Conservation (phyloP, 2,888 invertebrate genomes). For the Bombylius major region DNA sequence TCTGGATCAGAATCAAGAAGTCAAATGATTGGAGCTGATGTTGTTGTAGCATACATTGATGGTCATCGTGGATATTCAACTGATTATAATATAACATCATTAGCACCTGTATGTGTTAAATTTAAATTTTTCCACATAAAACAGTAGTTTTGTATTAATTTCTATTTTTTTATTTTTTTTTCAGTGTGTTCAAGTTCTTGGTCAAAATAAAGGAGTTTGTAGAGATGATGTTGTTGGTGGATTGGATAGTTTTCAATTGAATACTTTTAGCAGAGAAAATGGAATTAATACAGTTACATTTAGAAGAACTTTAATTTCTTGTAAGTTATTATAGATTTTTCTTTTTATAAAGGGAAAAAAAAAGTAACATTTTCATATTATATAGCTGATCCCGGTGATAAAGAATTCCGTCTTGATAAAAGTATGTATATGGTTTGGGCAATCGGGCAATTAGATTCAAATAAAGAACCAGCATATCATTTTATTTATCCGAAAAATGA, state of each 20-base stretch:
- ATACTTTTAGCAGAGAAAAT: slow-evolving; percentile 54
- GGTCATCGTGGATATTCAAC: slow-evolving; percentile 57
- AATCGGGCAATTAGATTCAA: slow-evolving; percentile 62
- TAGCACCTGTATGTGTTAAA: slow-evolving; percentile 50
- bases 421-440: slow-evolving; percentile 69
- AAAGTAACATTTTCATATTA: neutral
- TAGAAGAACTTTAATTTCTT: slow-evolving; percentile 58
- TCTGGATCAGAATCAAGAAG: slow-evolving; percentile 60
- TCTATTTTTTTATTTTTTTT: slow-evolving; percentile 17
- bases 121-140: neutral
- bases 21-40: slow-evolving; percentile 76
- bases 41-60: slow-evolving; percentile 64
- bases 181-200: slow-evolving; percentile 73
- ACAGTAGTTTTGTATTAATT: neutral
- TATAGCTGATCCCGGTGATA: slow-evolving; percentile 64
- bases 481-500: slow-evolving; percentile 62
- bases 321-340: slow-evolving; percentile 37
- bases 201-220: slow-evolving; percentile 76
- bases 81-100: slow-evolving; percentile 77
- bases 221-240: slow-evolving; percentile 72
- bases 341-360: neutral
- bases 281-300: slow-evolving; percentile 71
- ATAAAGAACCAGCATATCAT: slow-evolving; percentile 72
- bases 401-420: slow-evolving; percentile 51
- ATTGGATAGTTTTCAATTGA: slow-evolving; percentile 67